A percentile compares a stretch with the other conserved stretches of the same genome.
Conservation (phyloP, 2,113 vertebrate species). For the Xiphophorus hellerii region DNA sequence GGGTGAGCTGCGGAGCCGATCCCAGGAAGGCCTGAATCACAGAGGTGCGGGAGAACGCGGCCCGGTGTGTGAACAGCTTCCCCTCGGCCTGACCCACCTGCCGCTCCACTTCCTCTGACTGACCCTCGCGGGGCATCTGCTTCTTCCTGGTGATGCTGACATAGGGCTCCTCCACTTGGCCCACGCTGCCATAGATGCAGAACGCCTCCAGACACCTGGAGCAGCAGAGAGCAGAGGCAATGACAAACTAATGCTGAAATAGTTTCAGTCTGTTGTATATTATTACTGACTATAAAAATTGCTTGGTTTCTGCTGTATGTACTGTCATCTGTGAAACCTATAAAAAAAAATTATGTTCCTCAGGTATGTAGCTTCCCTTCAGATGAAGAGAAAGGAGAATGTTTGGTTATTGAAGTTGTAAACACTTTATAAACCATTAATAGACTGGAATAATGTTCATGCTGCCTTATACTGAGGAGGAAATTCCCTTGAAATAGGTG, state of each 20-base stretch:
- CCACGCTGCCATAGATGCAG: conserved; percentile 89
- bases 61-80: conserved; percentile 90
- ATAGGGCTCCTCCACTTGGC: conserved; percentile 91
- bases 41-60: conserved; percentile 93
- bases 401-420: not conserved
- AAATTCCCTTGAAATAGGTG: not conserved
- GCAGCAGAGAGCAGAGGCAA: conserved; percentile 4
- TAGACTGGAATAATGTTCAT: not conserved
- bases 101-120: conserved; percentile 90
- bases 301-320: too few species aligned
- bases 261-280: not conserved
- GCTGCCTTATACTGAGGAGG: not conserved
- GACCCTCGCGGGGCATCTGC: conserved; percentile 89
- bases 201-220: conserved; percentile 93
- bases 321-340: too few species aligned
- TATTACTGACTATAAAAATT: not conserved
- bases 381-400: too few species aligned
- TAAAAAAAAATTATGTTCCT: not conserved
- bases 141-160: conserved; percentile 97
- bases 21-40: conserved; percentile 98
- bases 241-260: not conserved
- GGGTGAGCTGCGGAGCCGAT: conserved; percentile 94
- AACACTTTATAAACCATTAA: not conserved
- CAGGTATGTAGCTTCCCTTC: not conserved
- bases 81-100: conserved; percentile 96